Evolutionary conservation across 2,888 invertebrate species (phyloP).

Genomic region (Parascotia fuliginaria): DNA sequence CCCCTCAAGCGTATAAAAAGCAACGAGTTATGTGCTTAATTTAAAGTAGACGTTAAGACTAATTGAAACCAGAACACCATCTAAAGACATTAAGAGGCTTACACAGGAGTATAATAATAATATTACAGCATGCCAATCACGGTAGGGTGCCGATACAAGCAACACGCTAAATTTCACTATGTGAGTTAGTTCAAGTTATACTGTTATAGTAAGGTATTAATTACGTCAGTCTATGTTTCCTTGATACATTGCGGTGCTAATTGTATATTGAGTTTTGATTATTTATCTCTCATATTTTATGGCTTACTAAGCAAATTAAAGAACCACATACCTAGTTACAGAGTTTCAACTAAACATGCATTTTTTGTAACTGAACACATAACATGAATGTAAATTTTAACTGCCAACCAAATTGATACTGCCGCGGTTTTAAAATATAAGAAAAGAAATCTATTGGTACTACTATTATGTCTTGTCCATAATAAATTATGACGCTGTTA

Average conservation of each 20-base stretch:
- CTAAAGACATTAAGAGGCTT: slow-evolving; percentile 23
- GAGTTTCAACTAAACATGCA: too few relatives aligned
- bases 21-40: neutral
- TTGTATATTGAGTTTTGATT: neutral
- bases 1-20: neutral
- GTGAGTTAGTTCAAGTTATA: slow-evolving; percentile 33
- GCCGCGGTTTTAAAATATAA: too few relatives aligned
- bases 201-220: slow-evolving; percentile 1
- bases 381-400: too few relatives aligned
- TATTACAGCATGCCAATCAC: slow-evolving; percentile 33
- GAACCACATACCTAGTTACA: too few relatives aligned
- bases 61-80: slow-evolving; percentile 16
- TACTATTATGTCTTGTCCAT: too few relatives aligned
- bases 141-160: slow-evolving; percentile 38
- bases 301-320: too few relatives aligned
- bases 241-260: neutral
- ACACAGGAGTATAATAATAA: slow-evolving; percentile 34
- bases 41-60: slow-evolving; percentile 5
- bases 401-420: too few relatives aligned
- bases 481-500: too few relatives aligned
- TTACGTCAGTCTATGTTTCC: neutral
- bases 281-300: too few relatives aligned
- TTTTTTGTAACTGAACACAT: too few relatives aligned
- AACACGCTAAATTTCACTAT: slow-evolving; percentile 44
- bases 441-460: too few relatives aligned